Evolutionary conservation across 2,113 vertebrate species (phyloP), one percentile per base, ranked within the genome.

Genomic region (Lepus americanus): DNA sequence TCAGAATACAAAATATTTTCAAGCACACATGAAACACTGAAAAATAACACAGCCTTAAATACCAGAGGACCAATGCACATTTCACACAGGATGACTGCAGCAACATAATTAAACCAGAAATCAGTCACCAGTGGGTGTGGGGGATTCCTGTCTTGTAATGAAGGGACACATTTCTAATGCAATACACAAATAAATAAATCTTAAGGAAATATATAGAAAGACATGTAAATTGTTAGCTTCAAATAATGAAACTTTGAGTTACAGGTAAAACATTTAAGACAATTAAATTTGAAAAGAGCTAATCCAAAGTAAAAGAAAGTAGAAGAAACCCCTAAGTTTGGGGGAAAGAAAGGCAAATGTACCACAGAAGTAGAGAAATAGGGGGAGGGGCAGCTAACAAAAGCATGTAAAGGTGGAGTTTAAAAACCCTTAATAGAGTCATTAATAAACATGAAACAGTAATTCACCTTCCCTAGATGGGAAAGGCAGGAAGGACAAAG

Each of bases 21-120:
- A 79, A 63, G 53, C 66, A 79, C 10, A 86, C 29, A 70, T 59
- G 72, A 29, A 59, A 27, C 55, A 61, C 63, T 79, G 70, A 49
- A 69, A 86, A 77, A 33, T 44, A 86, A 70, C 5, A 64, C 27
- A 78, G 23, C 25, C 49, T 89, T 61, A 86, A 92, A 53, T 78
- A 78, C 25, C 33, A 91, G 13, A 63, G 55, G 14, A 69, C 36
- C 63, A 31, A 78, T 22, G 55, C 4, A 23, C 39, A 81, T 17
- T 13, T 22, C 31, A 55, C n/a, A 93, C 3, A 81, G 10, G 19
- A 55, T 82, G 33, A 76, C 20, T 33, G 44, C 44, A 44, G 3
- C 49, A 80, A 80, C 19, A 55, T 31, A 80, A 87, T 64, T 51
- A 81, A 89, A 14, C 27, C 59, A 76, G 33, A 94, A 89, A 82